A percentile compares a stretch with the other conserved stretches of the same genome.
These are phyloP conservation scores for Triops cancriformis DNA, from an alignment of 1,140 invertebrate genomes.

Conservation along the genomic window DNA sequence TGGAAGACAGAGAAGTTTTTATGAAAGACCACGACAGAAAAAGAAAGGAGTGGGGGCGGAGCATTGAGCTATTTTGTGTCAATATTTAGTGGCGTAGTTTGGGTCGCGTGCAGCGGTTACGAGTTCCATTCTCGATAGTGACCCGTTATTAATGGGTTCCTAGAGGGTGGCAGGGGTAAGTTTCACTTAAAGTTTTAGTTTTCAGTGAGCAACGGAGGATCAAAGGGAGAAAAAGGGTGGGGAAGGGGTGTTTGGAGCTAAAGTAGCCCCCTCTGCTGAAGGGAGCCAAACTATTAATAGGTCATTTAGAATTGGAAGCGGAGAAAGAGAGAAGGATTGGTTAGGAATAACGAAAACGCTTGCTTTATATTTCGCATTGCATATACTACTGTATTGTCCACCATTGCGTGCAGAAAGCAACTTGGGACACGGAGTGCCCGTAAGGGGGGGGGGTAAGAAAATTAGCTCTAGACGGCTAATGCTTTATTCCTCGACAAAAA, in stretches of 20 bases:
- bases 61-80: neutral
- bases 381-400: no score
- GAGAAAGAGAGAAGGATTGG: neutral
- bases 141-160: neutral
- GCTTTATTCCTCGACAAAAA: neutral
- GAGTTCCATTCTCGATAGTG: neutral
- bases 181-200: no score
- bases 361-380: neutral
- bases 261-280: neutral
- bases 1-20: neutral
- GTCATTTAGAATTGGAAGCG: neutral
- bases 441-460: neutral
- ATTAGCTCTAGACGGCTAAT: neutral
- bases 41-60: neutral
- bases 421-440: no score
- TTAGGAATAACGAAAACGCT: neutral
- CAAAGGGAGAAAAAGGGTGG: neutral
- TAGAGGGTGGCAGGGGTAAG: neutral
- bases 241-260: neutral
- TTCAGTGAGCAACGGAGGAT: neutral
- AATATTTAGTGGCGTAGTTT: constrained; percentile 6
- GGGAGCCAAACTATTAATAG: neutral
- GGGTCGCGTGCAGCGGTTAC: neutral
- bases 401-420: no score
- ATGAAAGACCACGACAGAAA: neutral